Evolutionary conservation across 2,113 vertebrate genomes (phyloP).

Genomic region (Malurus cyaneus): DNA sequence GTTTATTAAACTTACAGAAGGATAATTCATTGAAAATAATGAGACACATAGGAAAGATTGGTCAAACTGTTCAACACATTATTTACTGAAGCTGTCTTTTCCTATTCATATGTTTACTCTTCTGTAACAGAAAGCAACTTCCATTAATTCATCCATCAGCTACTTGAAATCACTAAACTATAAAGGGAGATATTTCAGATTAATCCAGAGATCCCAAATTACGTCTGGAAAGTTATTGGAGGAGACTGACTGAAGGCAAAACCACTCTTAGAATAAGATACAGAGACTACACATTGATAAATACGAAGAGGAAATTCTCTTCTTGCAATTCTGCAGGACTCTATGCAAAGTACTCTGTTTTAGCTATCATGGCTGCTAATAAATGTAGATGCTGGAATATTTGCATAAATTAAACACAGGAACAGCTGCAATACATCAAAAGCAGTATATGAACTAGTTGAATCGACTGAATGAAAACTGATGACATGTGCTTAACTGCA

Average conservation of each 20-base stretch:
- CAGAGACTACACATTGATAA: neutral
- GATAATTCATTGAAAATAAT: neutral
- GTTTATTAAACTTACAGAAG: neutral
- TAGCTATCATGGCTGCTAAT: neutral
- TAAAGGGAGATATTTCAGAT: neutral
- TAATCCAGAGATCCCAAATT: neutral
- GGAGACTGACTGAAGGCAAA: neutral
- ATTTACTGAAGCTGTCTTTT: neutral
- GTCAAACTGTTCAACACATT: neutral
- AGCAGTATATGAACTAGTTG: conserved; percentile 32
- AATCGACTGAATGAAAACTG: conserved; percentile 50
- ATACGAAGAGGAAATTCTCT: conserved; percentile 1
- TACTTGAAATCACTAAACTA: neutral
- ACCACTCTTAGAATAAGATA: neutral
- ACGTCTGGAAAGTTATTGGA: neutral
- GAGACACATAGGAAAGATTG: neutral
- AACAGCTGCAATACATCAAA: conserved; percentile 63
- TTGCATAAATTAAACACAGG: conserved; percentile 54
- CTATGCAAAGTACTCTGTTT: neutral
- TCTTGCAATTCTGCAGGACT: neutral
- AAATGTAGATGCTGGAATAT: conserved; percentile 37
- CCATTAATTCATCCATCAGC: neutral
- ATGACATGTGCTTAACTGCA: conserved; percentile 28
- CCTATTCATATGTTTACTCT: neutral
- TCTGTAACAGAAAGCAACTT: neutral